Conservation (phyloP, 2,113 vertebrate species). For the Ctenomys sociabilis region DNA sequence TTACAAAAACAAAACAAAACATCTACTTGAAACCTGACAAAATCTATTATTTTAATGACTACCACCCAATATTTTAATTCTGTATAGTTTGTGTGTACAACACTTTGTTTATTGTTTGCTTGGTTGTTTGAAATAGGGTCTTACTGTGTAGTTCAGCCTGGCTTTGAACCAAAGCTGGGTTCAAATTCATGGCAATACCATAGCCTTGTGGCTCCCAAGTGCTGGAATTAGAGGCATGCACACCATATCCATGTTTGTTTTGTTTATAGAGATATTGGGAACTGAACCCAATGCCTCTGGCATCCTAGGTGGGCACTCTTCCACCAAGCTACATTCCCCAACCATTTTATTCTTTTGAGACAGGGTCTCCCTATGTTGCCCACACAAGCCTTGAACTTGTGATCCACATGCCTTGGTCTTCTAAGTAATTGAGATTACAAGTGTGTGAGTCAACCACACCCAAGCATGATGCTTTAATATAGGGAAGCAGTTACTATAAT, state of each 20-base stretch:
- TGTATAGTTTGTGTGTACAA: background rate
- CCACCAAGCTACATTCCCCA: background rate
- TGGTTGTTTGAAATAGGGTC: background rate
- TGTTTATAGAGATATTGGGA: background rate
- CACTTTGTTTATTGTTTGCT: background rate
- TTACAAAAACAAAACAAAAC: background rate
- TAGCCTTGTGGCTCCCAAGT: background rate
- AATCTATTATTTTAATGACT: conserved; percentile 40
- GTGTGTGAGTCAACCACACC: background rate
- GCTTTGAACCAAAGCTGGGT: background rate
- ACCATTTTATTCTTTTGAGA: background rate
- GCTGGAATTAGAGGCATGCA: background rate
- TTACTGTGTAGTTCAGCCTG: background rate
- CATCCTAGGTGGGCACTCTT: background rate
- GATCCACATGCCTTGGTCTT: background rate
- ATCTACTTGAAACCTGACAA: background rate
- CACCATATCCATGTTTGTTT: background rate
- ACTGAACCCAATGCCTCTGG: background rate
- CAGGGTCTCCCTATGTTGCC: background rate
- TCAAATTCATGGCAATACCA: background rate
- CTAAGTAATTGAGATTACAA: background rate
- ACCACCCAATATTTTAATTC: background rate
- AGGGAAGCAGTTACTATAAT: background rate
- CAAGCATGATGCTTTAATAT: background rate
- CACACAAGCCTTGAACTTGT: background rate